These are phyloP conservation scores for Synergus itoensis DNA, from an alignment of 2,888 invertebrate species.

Conservation along the genomic window DNA sequence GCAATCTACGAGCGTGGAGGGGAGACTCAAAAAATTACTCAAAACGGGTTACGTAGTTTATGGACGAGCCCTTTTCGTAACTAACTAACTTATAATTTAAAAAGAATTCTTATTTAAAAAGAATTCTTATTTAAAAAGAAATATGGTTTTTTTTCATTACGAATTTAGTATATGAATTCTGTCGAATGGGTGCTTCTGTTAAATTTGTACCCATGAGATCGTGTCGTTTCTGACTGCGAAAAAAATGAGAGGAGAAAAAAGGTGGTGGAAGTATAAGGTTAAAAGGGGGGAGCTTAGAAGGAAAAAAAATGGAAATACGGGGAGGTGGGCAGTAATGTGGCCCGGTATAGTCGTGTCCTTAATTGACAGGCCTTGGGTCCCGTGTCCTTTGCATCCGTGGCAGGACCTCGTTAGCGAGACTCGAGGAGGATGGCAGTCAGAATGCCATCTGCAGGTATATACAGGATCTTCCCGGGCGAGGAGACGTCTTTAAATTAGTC, in stretches of 20 bases:
- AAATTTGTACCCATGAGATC: slow-evolving; percentile 48
- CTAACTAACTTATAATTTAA: too few species aligned
- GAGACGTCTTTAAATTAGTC: slow-evolving; percentile 76
- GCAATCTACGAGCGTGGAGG: too few species aligned
- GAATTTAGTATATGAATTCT: not conserved
- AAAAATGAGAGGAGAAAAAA: slow-evolving; percentile 53
- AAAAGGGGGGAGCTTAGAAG: not conserved
- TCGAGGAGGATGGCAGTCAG: slow-evolving; percentile 67
- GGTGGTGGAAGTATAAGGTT: slow-evolving; percentile 40
- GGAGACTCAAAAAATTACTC: too few species aligned
- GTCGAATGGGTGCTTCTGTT: slow-evolving; percentile 21
- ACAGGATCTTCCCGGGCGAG: slow-evolving; percentile 58
- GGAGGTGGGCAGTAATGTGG: slow-evolving; percentile 72
- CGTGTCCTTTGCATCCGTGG: slow-evolving; percentile 73
- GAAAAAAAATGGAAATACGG: slow-evolving; percentile 58
- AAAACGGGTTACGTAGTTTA: too few species aligned
- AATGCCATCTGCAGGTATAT: slow-evolving; percentile 66
- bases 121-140: too few species aligned
- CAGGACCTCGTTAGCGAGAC: slow-evolving; percentile 72
- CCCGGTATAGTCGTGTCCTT: slow-evolving; percentile 76
- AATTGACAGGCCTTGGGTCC: slow-evolving; percentile 76
- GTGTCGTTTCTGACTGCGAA: slow-evolving; percentile 44
- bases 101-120: too few species aligned
- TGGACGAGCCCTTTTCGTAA: too few species aligned
- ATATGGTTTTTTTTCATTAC: too few species aligned